Evolutionary conservation across 2,113 vertebrate genomes (phyloP).

Genomic region (Aptenodytes forsteri): DNA sequence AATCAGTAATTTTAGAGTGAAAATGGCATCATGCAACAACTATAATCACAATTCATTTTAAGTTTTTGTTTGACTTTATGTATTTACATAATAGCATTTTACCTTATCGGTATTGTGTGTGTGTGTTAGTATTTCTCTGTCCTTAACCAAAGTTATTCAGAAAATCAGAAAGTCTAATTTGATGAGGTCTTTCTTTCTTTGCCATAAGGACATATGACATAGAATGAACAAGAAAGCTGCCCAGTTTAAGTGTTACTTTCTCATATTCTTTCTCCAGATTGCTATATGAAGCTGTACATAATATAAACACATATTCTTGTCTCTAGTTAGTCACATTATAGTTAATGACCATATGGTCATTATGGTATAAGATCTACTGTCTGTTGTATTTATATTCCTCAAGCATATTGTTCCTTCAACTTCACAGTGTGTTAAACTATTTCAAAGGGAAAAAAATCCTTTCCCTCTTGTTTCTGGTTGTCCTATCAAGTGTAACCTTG

Average conservation of each 20-base stretch:
- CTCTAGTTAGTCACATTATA: constrained; percentile 90
- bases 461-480: constrained; percentile 96
- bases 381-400: constrained; percentile 95
- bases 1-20: background rate
- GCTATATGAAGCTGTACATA: constrained; percentile 82
- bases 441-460: constrained; percentile 88
- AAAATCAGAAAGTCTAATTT: constrained; percentile 56
- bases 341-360: constrained; percentile 97
- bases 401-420: constrained; percentile 97
- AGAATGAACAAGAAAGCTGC: constrained; percentile 68
- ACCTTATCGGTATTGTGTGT: background rate
- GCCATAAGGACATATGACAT: constrained; percentile 59
- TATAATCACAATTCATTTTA: background rate
- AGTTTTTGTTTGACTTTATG: background rate
- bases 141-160: constrained; percentile 52
- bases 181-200: constrained; percentile 47
- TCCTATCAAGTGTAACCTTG: constrained; percentile 99
- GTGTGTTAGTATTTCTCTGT: constrained; percentile 8
- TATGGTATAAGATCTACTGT: constrained; percentile 86
- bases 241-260: constrained; percentile 75
- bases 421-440: constrained; percentile 93
- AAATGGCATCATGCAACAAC: background rate
- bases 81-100: background rate
- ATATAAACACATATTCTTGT: constrained; percentile 85
- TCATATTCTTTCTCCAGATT: constrained; percentile 81